Evolutionary conservation across 2,113 vertebrate species (phyloP), one percentile per base, ranked within the genome.

Genomic region (Phaethon lepturus): DNA sequence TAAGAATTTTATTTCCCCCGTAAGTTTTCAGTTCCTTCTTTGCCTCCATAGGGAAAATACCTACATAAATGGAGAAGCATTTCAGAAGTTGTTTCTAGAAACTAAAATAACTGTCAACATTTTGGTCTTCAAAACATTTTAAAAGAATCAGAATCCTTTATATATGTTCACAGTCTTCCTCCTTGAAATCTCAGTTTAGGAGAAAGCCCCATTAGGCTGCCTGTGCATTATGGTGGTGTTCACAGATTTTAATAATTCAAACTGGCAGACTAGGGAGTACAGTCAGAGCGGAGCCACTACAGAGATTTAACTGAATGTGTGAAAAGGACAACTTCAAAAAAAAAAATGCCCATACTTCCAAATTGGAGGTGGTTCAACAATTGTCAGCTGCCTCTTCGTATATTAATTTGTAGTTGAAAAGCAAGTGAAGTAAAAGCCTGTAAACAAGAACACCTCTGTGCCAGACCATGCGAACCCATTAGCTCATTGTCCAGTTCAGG

Each of bases 161-260:
- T 10, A 29, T 7, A 63, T 1, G 6, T n/a, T 49, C 17, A 23
- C 11, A 44, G 1, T 52, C 58, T 24, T 50, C 10, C 19, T 68
- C 31, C 62, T 33, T 28, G 83, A 49, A 55, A 31, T 31, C 68
- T 44, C 49, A 74, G 53, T 15, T 16, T 17, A 56, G 52, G 42
- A 93, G 53, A 28, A 44, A n/a, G 47, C 42, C 35, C 45, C 8
- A 7, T 2, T 9, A 35, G 20, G 55, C 14, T 42, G 44, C n/a
- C 71, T 11, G n/a, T 2, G 44, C 42, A 7, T 10, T 8, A 12
- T 0, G 1, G 31, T 2, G 24, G n/a, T 4, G n/a, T 5, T 63
- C 71, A 29, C 9, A 7, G 35, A 9, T 40, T 7, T 13, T 1
- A 72, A 18, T 2, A 50, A 35, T 15, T 74, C 38, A 6, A 23